A percentile compares a stretch with the other conserved stretches of the same genome.
These are phyloP conservation scores for Arctia plantaginis DNA, from an alignment of 2,888 invertebrate genomes.

Conservation along the genomic window DNA sequence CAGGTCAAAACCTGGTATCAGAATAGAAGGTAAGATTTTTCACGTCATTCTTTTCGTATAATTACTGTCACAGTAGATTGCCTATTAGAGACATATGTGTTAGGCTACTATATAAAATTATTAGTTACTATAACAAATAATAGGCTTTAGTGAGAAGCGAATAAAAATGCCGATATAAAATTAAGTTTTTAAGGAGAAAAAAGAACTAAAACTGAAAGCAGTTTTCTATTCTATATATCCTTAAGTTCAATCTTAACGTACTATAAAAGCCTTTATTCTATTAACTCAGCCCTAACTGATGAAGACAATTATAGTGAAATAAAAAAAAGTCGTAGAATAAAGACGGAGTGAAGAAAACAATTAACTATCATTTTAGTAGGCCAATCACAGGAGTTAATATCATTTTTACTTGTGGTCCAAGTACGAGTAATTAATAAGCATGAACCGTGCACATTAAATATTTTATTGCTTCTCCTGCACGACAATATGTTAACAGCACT, in stretches of 20 bases:
- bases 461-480: not conserved
- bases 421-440: no score
- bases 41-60: not conserved
- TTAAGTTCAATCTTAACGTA: slow-evolving; percentile 1
- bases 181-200: not conserved
- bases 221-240: not conserved
- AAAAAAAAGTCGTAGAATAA: slow-evolving; percentile 60
- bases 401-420: slow-evolving; percentile 32
- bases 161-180: not conserved
- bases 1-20: slow-evolving; percentile 99
- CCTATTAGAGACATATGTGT: not conserved
- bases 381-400: slow-evolving; percentile 31
- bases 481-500: not conserved
- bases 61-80: not conserved
- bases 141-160: no score
- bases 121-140: not conserved
- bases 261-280: slow-evolving; percentile 12
- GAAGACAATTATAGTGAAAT: slow-evolving; percentile 57
- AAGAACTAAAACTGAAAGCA: not conserved
- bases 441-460: not conserved
- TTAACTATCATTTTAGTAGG: slow-evolving; percentile 56
- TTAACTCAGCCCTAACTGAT: slow-evolving; percentile 13
- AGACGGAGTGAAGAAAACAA: slow-evolving; percentile 66
- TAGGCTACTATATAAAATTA: not conserved
- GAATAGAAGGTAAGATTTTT: slow-evolving; percentile 93